Base-by-base conservation (phyloP, 2,888 invertebrate species). In the Microlaimidae sp. region DNA sequence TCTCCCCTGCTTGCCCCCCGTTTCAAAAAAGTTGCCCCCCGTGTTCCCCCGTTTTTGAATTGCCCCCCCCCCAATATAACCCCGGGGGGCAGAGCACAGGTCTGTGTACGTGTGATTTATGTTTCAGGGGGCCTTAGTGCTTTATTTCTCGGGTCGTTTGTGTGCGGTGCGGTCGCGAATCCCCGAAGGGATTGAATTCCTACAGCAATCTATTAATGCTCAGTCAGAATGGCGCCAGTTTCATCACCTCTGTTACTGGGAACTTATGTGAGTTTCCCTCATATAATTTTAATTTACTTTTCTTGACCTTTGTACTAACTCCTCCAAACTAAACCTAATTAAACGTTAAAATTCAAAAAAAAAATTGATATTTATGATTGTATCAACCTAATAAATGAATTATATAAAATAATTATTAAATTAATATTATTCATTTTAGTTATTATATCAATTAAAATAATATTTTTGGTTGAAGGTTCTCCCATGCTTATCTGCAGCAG, bases 241-340 rank as follows among this genome's bases (percentile, higher is more conserved):
- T 70, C 86, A 87, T 68, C 87, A 90, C 68, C 73, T 90, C 2
- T 88, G 89, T 70, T 88, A 80, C 69, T 93, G 92, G 92, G 92
- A 92, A 69, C 76, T 90, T 32, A 79, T 88, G 77, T 63, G 40
- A 54, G 58, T 48, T n/a, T n/a, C n/a, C n/a, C n/a, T n/a, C n/a
- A n/a, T n/a, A n/a, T n/a, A n/a, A n/a, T n/a, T n/a, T n/a, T n/a
- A n/a, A n/a, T n/a, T n/a, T n/a, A n/a, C n/a, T n/a, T n/a, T n/a
- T n/a, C n/a, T n/a, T n/a, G n/a, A n/a, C n/a, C n/a, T n/a, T n/a
- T n/a, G n/a, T n/a, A n/a, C n/a, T n/a, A n/a, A n/a, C n/a, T n/a
- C n/a, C n/a, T n/a, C n/a, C n/a, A n/a, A n/a, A n/a, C n/a, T n/a
- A n/a, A n/a, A n/a, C n/a, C n/a, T n/a, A n/a, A n/a, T n/a, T n/a